Percentiles rank a stretch among this genome's conserved stretches.
These are phyloP conservation scores for Cichlasoma orientale DNA, from an alignment of 2,797 vertebrate genomes.

Conservation along the genomic window DNA sequence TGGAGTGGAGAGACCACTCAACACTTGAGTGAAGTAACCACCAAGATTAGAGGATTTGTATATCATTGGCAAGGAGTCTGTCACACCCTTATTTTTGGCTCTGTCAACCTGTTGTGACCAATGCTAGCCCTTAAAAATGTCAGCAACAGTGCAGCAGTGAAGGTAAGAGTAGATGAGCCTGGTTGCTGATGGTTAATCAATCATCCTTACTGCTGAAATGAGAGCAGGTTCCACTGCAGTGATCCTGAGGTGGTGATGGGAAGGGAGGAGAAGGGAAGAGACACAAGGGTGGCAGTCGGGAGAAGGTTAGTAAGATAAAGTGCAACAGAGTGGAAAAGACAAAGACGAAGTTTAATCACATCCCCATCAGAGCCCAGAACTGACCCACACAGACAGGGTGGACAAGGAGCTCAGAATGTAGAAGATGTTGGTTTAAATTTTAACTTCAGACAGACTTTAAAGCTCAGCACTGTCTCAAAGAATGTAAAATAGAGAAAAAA, in stretches of 20 bases:
- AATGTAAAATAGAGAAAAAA: not conserved
- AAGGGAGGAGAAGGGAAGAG: conserved; percentile 17
- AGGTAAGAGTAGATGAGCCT: conserved; percentile 33
- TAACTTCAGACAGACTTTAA: conserved; percentile 15
- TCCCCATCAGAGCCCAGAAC: conserved; percentile 1
- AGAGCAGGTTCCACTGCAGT: conserved; percentile 62
- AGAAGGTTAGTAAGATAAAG: conserved; percentile 46
- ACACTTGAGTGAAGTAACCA: not conserved
- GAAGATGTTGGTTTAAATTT: conserved; percentile 10
- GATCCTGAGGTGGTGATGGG: conserved; percentile 30
- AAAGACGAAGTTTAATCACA: conserved; percentile 37
- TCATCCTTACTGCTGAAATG: conserved; percentile 53
- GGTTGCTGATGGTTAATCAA: conserved; percentile 61
- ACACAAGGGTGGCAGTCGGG: conserved; percentile 17
- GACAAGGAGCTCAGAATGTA: not conserved
- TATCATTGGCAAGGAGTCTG: not conserved
- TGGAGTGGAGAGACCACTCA: conserved; percentile 24
- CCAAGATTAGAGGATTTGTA: conserved; percentile 28
- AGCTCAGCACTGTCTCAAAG: not conserved
- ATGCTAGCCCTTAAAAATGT: not conserved
- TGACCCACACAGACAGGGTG: conserved; percentile 13
- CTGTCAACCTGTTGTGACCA: conserved; percentile 6
- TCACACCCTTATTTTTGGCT: conserved; percentile 22
- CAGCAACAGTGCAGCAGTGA: not conserved
- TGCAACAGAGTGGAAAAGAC: conserved; percentile 59